Evolutionary conservation across 2,797 vertebrate species (phyloP).

Genomic region (Girardinus metallicus): DNA sequence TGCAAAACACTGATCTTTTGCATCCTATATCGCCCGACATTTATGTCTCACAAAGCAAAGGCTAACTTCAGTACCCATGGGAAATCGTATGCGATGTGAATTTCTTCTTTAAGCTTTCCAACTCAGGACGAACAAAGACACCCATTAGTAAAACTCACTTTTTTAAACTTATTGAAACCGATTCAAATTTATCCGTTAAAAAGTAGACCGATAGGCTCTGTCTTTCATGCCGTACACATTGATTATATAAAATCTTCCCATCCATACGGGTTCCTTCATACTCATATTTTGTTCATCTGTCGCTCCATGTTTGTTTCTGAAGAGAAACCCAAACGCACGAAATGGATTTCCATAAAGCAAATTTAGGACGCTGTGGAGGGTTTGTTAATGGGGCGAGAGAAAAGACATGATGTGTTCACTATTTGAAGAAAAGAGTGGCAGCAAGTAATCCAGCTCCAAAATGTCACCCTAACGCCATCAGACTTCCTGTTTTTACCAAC

Average conservation of each 20-base stretch:
- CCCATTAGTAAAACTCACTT: background rate
- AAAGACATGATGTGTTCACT: conserved; percentile 26
- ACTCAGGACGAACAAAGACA: conserved; percentile 56
- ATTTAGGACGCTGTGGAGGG: conserved; percentile 1
- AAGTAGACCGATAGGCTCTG: background rate
- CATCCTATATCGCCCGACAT: background rate
- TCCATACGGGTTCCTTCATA: background rate
- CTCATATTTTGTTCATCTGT: conserved; percentile 7
- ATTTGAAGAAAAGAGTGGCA: conserved; percentile 9
- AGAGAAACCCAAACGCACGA: conserved; percentile 18
- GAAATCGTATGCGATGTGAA: conserved; percentile 58
- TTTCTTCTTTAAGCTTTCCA: conserved; percentile 53
- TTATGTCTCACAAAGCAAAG: conserved; percentile 38
- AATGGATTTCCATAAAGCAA: conserved; percentile 30
- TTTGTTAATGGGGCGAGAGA: conserved; percentile 28
- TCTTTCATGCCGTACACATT: background rate
- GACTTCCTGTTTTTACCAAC: conserved; percentile 25
- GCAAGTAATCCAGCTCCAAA: background rate
- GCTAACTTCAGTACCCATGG: conserved; percentile 50
- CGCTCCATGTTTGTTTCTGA: conserved; percentile 31
- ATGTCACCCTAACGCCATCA: background rate
- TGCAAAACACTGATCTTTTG: too few relatives aligned
- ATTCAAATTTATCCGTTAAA: background rate
- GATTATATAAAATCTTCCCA: background rate
- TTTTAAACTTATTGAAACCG: background rate